These are phyloP conservation scores for Cepphus grylle DNA, from an alignment of 2,113 vertebrate species.

Conservation along the genomic window DNA sequence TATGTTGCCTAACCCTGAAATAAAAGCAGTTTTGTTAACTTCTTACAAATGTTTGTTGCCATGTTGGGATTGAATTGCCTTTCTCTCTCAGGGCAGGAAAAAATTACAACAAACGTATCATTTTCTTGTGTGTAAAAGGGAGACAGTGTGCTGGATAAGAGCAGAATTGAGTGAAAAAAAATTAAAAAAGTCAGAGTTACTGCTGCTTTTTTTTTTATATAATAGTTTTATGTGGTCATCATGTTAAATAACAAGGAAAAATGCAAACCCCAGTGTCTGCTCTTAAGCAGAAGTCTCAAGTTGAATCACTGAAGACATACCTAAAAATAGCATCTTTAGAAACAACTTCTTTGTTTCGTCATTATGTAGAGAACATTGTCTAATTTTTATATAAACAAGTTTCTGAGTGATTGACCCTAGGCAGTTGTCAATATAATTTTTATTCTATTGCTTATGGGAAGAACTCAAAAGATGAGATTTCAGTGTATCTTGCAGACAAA, in stretches of 20 bases:
- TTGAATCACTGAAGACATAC: neutral
- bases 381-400: neutral
- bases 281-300: neutral
- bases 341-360: neutral
- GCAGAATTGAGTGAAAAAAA: neutral
- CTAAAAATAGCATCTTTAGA: neutral
- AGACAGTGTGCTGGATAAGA: neutral
- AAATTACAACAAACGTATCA: neutral
- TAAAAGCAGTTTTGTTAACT: neutral
- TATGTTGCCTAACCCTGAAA: neutral
- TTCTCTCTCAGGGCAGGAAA: neutral
- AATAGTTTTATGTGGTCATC: neutral
- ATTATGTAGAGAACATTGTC: neutral
- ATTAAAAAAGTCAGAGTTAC: neutral
- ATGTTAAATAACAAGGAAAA: neutral
- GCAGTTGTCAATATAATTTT: neutral
- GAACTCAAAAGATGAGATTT: neutral
- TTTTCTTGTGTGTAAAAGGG: neutral
- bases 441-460: neutral
- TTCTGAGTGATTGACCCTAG: neutral
- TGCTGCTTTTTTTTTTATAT: neutral
- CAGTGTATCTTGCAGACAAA: neutral
- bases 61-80: neutral
- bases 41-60: neutral
- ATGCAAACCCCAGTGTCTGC: neutral